Evolutionary conservation across 2,113 vertebrate genomes (phyloP).

Genomic region (Nestor notabilis): DNA sequence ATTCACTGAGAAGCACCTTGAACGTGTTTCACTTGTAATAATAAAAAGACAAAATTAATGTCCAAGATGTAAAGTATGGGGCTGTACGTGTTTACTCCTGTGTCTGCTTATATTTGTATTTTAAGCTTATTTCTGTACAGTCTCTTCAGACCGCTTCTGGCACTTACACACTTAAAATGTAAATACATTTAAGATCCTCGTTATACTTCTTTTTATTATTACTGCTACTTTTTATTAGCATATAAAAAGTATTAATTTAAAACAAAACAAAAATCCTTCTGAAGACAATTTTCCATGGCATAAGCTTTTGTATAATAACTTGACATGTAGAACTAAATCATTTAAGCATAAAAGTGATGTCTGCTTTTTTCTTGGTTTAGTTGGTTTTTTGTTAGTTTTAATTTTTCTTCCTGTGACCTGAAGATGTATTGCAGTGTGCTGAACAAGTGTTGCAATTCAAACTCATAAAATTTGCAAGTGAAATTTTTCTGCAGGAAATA

Average conservation of each 20-base stretch:
- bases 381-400: neutral
- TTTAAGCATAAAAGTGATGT: neutral
- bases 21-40: neutral
- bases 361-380: neutral
- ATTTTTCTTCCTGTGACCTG: neutral
- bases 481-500: neutral
- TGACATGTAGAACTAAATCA: neutral
- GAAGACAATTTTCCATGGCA: neutral
- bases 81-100: neutral
- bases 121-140: neutral
- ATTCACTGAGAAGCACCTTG: neutral
- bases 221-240: neutral
- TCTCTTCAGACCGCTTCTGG: neutral
- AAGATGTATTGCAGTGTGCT: neutral
- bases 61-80: neutral
- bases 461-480: neutral
- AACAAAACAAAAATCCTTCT: neutral
- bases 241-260: neutral
- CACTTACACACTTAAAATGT: neutral
- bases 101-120: neutral
- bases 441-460: neutral
- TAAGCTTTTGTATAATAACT: neutral
- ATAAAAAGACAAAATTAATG: neutral
- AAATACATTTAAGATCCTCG: neutral
- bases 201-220: neutral